A percentile compares a stretch with the other conserved stretches of the same genome.
Conservation (phyloP, 2,888 invertebrate species). For the Eudemis profundana region DNA sequence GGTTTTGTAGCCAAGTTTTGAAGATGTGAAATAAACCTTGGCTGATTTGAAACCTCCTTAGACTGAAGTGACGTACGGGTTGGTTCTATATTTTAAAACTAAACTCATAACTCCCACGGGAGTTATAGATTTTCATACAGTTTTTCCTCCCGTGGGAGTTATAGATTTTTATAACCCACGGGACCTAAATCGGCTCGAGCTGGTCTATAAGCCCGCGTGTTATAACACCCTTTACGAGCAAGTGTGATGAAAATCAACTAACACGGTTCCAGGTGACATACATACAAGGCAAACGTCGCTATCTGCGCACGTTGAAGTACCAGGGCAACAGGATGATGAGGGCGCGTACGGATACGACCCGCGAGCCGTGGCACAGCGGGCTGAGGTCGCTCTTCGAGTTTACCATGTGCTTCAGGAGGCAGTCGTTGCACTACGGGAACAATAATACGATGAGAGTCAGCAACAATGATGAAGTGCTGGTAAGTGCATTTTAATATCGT, state of each 20-base stretch:
- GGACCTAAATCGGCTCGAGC: too few species aligned
- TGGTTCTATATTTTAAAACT: too few species aligned
- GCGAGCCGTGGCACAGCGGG: conserved; percentile 61
- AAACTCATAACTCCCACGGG: too few species aligned
- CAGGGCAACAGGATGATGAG: conserved; percentile 78
- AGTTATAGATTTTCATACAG: too few species aligned
- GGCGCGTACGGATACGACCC: conserved; percentile 56
- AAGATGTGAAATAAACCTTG: too few species aligned
- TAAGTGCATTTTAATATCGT: conserved; percentile 53
- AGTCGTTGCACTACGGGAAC: conserved; percentile 62
- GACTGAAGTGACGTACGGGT: too few species aligned
- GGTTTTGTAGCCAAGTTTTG: too few species aligned
- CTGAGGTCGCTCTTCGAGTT: conserved; percentile 65
- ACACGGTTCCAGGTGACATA: conserved; percentile 72
- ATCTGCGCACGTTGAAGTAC: conserved; percentile 81
- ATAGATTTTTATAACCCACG: too few species aligned
- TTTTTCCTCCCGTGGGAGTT: too few species aligned
- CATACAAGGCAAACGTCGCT: conserved; percentile 81
- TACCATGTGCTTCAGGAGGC: conserved; percentile 72
- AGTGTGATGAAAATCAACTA: conserved; percentile 9
- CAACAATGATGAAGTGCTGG: conserved; percentile 74
- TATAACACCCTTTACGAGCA: too few species aligned
- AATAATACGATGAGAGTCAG: conserved; percentile 67
- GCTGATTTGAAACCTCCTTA: too few species aligned
- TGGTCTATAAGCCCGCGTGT: too few species aligned